Base-by-base conservation (phyloP, 2,797 vertebrate genomes). In the Pempheris klunzingeri region DNA sequence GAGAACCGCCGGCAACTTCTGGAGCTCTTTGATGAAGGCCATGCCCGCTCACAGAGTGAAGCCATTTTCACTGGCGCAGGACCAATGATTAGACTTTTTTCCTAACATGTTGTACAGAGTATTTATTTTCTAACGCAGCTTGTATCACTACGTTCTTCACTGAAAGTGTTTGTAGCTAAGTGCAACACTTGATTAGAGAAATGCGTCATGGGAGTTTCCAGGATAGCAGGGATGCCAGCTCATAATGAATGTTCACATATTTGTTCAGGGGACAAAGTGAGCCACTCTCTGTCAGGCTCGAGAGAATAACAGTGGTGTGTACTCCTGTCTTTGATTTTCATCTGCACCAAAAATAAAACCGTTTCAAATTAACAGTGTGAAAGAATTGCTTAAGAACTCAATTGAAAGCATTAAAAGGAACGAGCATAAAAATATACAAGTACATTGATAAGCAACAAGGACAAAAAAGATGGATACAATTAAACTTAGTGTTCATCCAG, bases 1-100 rank as follows among this genome's bases (percentile, higher is more conserved):
- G 20, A 52, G 22, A 20, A 44, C 30, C n/a, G 64, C 20, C 34
- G 63, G 14, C 36, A 89, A 87, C 3, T 98, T 98, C 89, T 98
- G 96, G 97, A 95, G 80, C 44, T 90, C 90, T 24, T 77, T 98
- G 36, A 88, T 14, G 46, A 96, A 95, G 72, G 86, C 92, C 15
- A 93, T 98, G 95, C 97, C 97, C 2, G 11, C 87, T 43, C 26
- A 71, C 3, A 60, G 8, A 63, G 44, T 36, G 26, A 60, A 13
- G 14, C 47, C 36, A 7, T 5, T 24, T 41, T 74, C 66, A 43
- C 24, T 73, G 17, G 41, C 1, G 2, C 39, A 67, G 17, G 15
- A 53, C 11, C 18, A 41, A 62, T 15, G 4, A 14, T 17, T 13
- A 47, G 41, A 1, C 24, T 58, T 7, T 14, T 26, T 36, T 1